These are phyloP conservation scores for Periparus ater DNA, from an alignment of 2,797 vertebrate species.

Conservation along the genomic window DNA sequence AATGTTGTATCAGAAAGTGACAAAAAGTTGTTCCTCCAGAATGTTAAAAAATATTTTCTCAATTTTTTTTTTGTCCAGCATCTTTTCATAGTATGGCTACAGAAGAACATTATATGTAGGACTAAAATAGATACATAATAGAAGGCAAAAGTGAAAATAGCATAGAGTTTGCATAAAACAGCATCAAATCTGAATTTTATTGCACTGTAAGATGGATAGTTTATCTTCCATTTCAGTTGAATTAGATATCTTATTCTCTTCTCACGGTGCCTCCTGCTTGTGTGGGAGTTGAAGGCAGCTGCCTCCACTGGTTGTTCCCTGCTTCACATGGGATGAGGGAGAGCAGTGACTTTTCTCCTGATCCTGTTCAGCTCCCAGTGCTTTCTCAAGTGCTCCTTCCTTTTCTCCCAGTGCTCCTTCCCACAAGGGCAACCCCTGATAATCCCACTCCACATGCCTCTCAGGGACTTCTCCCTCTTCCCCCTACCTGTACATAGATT, in stretches of 20 bases:
- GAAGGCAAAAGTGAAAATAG: neutral
- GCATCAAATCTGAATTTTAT: neutral
- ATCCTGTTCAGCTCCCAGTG: neutral
- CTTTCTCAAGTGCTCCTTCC: too few species aligned
- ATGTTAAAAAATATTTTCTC: neutral
- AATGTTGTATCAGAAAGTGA: neutral
- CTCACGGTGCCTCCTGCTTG: neutral
- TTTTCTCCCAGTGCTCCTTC: too few species aligned
- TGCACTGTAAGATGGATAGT: neutral
- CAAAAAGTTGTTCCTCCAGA: neutral
- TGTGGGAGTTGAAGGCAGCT: neutral
- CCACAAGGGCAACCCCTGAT: neutral
- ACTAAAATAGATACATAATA: neutral
- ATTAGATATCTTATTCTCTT: neutral
- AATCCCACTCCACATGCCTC: neutral
- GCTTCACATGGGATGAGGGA: neutral
- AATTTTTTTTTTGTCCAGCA: neutral
- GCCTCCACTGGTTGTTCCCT: neutral
- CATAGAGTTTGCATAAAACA: neutral
- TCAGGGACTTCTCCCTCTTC: neutral
- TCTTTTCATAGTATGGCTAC: neutral
- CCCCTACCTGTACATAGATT: neutral
- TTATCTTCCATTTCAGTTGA: neutral
- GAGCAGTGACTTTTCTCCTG: neutral
- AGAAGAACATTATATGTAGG: neutral